These are phyloP conservation scores for Apotomis capreana DNA, from an alignment of 2,888 invertebrate species.

Conservation along the genomic window DNA sequence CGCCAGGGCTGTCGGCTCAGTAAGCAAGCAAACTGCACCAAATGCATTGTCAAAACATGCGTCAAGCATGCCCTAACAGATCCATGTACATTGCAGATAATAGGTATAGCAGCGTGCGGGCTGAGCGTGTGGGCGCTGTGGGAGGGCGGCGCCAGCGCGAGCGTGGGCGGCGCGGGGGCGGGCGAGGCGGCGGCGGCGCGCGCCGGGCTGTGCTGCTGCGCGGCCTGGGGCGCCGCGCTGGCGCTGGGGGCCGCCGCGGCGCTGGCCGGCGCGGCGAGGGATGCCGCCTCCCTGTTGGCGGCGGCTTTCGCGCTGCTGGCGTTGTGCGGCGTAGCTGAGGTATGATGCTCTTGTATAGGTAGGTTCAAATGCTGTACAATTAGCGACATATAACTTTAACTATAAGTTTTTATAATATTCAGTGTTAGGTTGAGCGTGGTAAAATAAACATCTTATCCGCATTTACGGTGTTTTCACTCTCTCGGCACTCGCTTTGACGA, in stretches of 20 bases:
- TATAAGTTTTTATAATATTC: too few species aligned
- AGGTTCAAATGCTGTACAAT: too few species aligned
- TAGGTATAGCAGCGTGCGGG: constrained; percentile 64
- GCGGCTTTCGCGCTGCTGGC: constrained; percentile 70
- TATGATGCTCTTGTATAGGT: too few species aligned
- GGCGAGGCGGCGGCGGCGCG: constrained; percentile 63
- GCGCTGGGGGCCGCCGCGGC: constrained; percentile 63
- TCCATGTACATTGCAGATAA: constrained; percentile 52
- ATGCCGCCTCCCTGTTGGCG: constrained; percentile 66
- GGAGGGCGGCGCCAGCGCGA: constrained; percentile 49
- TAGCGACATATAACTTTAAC: too few species aligned
- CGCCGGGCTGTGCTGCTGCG: constrained; percentile 67
- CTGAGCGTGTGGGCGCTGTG: constrained; percentile 72
- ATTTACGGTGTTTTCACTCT: too few species aligned
- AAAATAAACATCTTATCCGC: too few species aligned
- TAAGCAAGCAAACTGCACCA: too few species aligned
- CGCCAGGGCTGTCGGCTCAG: too few species aligned
- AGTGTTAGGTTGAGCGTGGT: too few species aligned
- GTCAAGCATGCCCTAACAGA: too few species aligned
- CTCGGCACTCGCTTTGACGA: too few species aligned
- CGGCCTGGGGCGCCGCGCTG: constrained; percentile 67
- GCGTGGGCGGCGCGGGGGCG: constrained; percentile 54
- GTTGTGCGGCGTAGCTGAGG: constrained; percentile 67
- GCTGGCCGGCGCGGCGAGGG: constrained; percentile 60
- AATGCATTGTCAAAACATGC: too few species aligned